phyloP scores from a whole-genome alignment of 2,888 invertebrate genomes.

The Bellardia pandia region DNA sequence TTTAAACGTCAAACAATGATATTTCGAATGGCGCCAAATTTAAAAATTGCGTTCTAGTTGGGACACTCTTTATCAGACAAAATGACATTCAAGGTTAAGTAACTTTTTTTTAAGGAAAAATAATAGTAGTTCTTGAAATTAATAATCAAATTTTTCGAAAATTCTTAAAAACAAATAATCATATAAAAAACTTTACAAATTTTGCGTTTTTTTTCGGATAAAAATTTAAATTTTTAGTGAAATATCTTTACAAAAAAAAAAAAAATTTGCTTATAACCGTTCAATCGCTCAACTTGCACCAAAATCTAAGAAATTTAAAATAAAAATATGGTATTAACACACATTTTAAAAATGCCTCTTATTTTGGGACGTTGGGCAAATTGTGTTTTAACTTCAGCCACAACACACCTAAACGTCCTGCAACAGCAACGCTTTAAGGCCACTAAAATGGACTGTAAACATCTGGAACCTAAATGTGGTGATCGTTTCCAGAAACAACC shows the following conservation, averaged over 20 bases:
- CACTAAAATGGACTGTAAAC: background rate
- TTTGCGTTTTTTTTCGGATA: too few species aligned
- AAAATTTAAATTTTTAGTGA: conserved; percentile 13
- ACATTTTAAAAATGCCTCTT: conserved; percentile 6
- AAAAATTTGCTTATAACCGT: background rate
- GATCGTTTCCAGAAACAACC: conserved; percentile 29
- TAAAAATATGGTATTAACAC: conserved; percentile 8
- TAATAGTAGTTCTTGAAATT: background rate
- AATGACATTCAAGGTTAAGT: too few species aligned
- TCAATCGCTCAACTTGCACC: background rate
- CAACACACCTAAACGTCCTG: background rate
- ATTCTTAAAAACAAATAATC: too few species aligned
- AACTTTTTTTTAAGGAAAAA: too few species aligned
- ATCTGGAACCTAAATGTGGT: conserved; percentile 15
- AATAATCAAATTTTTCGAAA: background rate
- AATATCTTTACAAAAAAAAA: background rate
- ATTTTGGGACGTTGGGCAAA: background rate
- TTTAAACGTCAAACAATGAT: too few species aligned
- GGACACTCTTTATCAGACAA: too few species aligned
- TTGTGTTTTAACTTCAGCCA: background rate
- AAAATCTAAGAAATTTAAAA: background rate
- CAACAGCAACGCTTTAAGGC: background rate
- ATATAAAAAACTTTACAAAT: too few species aligned
- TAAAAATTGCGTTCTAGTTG: too few species aligned
- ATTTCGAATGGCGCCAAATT: too few species aligned